Percentiles rank a stretch among this genome's conserved stretches.
These are phyloP conservation scores for Conus canariensis DNA, from an alignment of 2,888 invertebrate species.

Conservation along the genomic window DNA sequence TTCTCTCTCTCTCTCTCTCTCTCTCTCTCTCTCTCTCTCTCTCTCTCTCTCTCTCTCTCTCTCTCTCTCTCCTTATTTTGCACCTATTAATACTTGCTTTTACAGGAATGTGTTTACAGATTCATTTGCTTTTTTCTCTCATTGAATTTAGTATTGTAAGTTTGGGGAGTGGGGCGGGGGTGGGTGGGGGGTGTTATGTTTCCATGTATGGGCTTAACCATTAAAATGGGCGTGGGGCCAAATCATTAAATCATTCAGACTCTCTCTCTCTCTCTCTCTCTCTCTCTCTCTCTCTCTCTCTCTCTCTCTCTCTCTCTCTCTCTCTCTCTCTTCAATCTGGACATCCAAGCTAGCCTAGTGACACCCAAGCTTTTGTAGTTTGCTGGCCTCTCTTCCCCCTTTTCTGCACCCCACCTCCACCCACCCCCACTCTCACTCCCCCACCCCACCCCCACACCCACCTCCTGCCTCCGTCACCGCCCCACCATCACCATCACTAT, in stretches of 20 bases:
- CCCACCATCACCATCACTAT: background rate
- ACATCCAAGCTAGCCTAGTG: background rate
- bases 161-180: too few relatives aligned
- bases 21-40: too few relatives aligned
- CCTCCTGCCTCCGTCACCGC: background rate
- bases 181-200: too few relatives aligned
- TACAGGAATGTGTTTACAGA: too few relatives aligned
- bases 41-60: too few relatives aligned
- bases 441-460: background rate
- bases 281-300: background rate
- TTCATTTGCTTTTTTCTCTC: too few relatives aligned
- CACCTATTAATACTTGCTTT: too few relatives aligned
- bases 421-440: background rate
- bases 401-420: background rate
- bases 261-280: background rate
- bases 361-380: background rate
- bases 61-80: too few relatives aligned
- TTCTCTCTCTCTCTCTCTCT: too few relatives aligned
- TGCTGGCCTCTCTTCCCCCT: background rate
- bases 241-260: background rate
- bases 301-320: slow-evolving; percentile 8
- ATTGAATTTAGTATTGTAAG: too few relatives aligned
- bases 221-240: too few relatives aligned
- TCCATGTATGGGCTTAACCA: too few relatives aligned
- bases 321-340: background rate